Conservation (phyloP, 2,888 invertebrate species). For the Dicranocentrus wangi region DNA sequence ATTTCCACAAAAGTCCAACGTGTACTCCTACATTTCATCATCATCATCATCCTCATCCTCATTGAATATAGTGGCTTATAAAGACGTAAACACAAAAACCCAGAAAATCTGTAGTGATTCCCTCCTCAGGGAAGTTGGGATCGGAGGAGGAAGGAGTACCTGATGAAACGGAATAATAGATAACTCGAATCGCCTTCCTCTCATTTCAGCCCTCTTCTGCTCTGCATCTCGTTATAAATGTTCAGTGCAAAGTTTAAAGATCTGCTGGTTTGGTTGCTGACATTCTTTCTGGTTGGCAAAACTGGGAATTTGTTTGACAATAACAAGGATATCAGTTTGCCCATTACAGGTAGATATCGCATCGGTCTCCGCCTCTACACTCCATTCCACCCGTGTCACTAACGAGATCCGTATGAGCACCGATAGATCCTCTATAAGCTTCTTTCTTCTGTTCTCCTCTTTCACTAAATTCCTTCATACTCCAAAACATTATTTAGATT, state of each 20-base stretch:
- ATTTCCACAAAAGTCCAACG: no score
- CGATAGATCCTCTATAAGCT: slow-evolving; percentile 20
- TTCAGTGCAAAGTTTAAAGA: no score
- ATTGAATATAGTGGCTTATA: slow-evolving; percentile 12
- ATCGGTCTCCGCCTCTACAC: no score
- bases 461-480: slow-evolving; percentile 18
- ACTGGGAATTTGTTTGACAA: no score
- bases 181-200: slow-evolving; percentile 2
- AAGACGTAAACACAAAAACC: slow-evolving; percentile 23
- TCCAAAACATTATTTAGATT: slow-evolving; percentile 29
- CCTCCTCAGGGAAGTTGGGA: not conserved
- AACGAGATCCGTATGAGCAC: slow-evolving; percentile 23
- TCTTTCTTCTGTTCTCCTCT: no score
- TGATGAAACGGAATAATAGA: slow-evolving; percentile 44
- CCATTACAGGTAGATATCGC: no score
- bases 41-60: slow-evolving; percentile 24
- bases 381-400: no score
- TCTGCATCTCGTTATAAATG: not conserved
- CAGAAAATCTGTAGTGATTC: slow-evolving; percentile 26
- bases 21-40: slow-evolving; percentile 10
- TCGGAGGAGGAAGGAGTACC: slow-evolving; percentile 21
- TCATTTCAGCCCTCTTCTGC: not conserved
- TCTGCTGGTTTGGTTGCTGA: no score
- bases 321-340: no score
- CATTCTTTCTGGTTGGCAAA: not conserved